Base-by-base conservation (phyloP, 2,888 invertebrate species). In the Plebejus argus region DNA sequence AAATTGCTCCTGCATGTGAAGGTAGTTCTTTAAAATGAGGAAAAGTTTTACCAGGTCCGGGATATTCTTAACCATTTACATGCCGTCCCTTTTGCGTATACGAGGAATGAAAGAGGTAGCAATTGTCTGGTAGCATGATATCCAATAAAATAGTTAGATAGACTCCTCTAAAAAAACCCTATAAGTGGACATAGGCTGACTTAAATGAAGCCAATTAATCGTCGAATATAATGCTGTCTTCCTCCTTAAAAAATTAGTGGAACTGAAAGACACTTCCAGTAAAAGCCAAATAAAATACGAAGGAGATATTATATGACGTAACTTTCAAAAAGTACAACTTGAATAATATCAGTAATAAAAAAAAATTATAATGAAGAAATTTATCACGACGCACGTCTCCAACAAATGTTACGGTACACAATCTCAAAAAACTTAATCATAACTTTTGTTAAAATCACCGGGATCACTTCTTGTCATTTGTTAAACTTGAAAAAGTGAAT, bases 401-500 rank as follows among this genome's bases (percentile, higher is more conserved):
- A 66, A 66, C 28, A 66, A 33, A 56, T 23, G 15, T 33, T 66
- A 66, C 28, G 66, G 66, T 66, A 66, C 66, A 58, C 20, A 61
- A 20, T 66, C 28, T 66, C 66, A 28, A 66, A 33, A 66, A 66
- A 28, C 66, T 33, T 0, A 66, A 33, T 33, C 28, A 66, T 66
- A 66, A 66, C 28, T 33, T 66, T 66, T 66, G 66, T 66, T 18
- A 66, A 66, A 66, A 28, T 66, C 66, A 66, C 66, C 72, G 20
- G 72, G 20, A n/a, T 20, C 8, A 20, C 72, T 72, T 20, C 1
- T 45, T 72, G 15, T 23, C n/a, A 28, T 49, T 53, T 49, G 45
- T 76, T 58, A 75, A 58, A 79, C 76, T 78, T 33, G 28, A 66
- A 66, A 81, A 79, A 79, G 76, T 77, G 84, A 80, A 90, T 91